phyloP scores from a whole-genome alignment of 2,888 invertebrate genomes.

The Eupithecia subumbrata region DNA sequence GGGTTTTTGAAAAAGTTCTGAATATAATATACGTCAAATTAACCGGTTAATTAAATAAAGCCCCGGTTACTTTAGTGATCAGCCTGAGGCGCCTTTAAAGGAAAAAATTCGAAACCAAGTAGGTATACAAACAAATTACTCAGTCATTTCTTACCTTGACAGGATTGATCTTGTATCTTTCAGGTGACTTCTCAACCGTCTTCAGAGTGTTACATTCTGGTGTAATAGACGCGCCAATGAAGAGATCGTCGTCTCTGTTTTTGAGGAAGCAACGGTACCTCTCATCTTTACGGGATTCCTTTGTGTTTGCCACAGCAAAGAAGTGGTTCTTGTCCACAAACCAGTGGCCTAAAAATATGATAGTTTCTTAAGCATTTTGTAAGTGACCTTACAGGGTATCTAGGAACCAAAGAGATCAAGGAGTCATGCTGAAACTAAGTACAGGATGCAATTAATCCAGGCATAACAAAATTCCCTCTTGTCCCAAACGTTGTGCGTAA shows the following conservation, averaged over 20 bases:
- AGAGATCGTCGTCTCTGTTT: conserved; percentile 96
- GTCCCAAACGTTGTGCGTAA: no score
- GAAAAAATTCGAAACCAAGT: background rate
- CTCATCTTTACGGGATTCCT: conserved; percentile 97
- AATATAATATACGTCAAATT: no score
- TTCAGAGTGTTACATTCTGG: conserved; percentile 96
- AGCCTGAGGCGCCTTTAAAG: no score
- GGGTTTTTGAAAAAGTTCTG: no score
- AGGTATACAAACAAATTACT: background rate
- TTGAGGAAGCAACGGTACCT: conserved; percentile 97
- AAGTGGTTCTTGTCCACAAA: conserved; percentile 98
- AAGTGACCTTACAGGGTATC: background rate
- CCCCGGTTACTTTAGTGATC: no score
- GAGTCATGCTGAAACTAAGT: no score
- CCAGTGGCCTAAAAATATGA: conserved; percentile 90
- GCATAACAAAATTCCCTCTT: no score
- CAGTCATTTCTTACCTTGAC: conserved; percentile 78
- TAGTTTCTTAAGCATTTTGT: background rate
- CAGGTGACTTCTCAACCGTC: conserved; percentile 96
- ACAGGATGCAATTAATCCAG: no score
- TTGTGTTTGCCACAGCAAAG: conserved; percentile 98
- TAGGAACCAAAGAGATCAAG: no score
- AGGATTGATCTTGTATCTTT: conserved; percentile 93
- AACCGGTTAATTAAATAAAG: no score
- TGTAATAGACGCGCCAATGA: conserved; percentile 95